Percentiles rank a stretch among this genome's conserved stretches.
Evolutionary conservation across 92 coral and sea anemone species (phyloP).

Genomic region (Galaxea fascicularis): DNA sequence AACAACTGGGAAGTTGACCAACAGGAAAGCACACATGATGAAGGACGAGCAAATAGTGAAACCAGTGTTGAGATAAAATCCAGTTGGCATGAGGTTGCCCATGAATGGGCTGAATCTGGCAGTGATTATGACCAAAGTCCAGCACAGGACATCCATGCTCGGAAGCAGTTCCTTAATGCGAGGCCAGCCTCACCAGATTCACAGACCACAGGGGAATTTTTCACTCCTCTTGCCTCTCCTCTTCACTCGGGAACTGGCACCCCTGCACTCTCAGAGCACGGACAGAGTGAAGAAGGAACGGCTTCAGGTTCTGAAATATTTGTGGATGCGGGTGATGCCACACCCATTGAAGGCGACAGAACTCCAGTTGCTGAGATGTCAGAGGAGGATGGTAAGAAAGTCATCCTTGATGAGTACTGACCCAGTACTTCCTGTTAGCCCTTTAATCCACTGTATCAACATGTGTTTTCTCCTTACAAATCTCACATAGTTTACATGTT

Average conservation of each 20-base stretch:
- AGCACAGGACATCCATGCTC: neutral
- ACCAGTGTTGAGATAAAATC: conserved; percentile 25
- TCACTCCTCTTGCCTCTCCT: conserved; percentile 72
- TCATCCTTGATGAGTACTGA: neutral
- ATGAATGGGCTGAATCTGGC: conserved; percentile 39
- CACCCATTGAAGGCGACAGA: conserved; percentile 52
- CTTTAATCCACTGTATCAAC: too few relatives aligned
- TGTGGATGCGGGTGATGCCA: conserved; percentile 61
- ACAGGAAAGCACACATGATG: neutral
- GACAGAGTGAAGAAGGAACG: conserved; percentile 28
- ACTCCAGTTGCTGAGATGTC: conserved; percentile 39
- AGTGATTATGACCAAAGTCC: neutral
- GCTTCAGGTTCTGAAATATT: conserved; percentile 22
- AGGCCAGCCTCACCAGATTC: conserved; percentile 77
- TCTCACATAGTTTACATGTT: too few relatives aligned
- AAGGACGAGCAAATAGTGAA: neutral
- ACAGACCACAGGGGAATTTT: conserved; percentile 70
- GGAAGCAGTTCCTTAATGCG: neutral
- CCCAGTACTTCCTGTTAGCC: too few relatives aligned
- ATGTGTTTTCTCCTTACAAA: too few relatives aligned
- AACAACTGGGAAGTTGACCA: conserved; percentile 12
- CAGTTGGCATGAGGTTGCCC: conserved; percentile 44
- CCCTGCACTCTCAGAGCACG: conserved; percentile 72
- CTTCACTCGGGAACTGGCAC: conserved; percentile 66
- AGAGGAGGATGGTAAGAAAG: conserved; percentile 40